Base-by-base conservation (phyloP, 37 sponge, comb jelly and placozoan species). In the Hexactinellida sp. region DNA sequence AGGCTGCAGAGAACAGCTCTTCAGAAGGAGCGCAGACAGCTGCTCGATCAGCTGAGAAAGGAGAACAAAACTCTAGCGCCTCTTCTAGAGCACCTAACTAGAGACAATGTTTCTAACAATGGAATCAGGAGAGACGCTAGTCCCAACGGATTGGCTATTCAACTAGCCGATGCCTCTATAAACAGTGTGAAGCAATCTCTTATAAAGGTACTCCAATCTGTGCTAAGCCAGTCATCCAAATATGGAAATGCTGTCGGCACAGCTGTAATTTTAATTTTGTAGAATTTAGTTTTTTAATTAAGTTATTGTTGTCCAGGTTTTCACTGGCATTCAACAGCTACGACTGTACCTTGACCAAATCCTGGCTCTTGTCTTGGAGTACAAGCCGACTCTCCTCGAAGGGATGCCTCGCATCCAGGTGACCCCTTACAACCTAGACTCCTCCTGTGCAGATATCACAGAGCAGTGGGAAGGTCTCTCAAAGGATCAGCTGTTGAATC, bases 361-460 rank as follows among this genome's bases (percentile, higher is more conserved):
- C 25, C 83, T 90, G 54, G 87, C 90, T 25, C 85, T 90, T 7
- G 87, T 87, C 35, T 76, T 90, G 87, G 90, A 90, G 36, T 87
- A 32, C 10, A 38, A 82, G n/a, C 87, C 87, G 28, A 10, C 76
- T 1, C 83, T 90, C 23, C 87, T 90, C 10, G 90, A 90, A 54
- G 90, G 90, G 36, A 83, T 90, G 87, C 90, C 90, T 1, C 83
- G 90, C 21, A 83, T 86, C 23, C 90, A 90, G 36, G 87, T 87
- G 85, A 84, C 82, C 37, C 38, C 54, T 63, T 63, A 63, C 76
- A 63, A 63, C 76, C 76, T 63, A 32, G 76, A 63, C 34, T 25
- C 30, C 21, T n/a, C 28, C 3, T 7, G 76, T 10, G 32, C 76
- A 25, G 76, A 23, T 23, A 63, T 63, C 76, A 23, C 25, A 5